These are phyloP conservation scores for Typhlomys cinereus DNA, from an alignment of 2,113 vertebrate species.

Conservation along the genomic window DNA sequence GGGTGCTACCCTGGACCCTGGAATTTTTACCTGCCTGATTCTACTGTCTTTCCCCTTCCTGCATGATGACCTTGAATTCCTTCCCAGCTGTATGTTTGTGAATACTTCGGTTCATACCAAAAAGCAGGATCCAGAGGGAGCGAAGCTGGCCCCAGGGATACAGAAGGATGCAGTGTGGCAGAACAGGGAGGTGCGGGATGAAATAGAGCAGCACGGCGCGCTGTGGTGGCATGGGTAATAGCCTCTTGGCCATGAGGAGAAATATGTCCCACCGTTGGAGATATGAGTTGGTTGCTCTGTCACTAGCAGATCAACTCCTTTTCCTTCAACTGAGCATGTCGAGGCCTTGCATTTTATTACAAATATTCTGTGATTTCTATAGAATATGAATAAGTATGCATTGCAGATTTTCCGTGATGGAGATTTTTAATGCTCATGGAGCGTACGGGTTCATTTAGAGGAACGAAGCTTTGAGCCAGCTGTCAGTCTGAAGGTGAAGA, in stretches of 20 bases:
- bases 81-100: constrained; percentile 31
- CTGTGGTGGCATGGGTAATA: not conserved
- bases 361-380: not conserved
- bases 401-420: not conserved
- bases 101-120: constrained; percentile 11
- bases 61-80: constrained; percentile 43
- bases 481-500: constrained; percentile 47
- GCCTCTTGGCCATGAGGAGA: not conserved
- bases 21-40: not conserved
- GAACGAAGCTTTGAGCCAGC: constrained; percentile 52
- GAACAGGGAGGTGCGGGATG: not conserved
- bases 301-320: not conserved
- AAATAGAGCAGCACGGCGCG: accelerated
- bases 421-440: constrained; percentile 24
- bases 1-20: not conserved
- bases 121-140: constrained; percentile 1
- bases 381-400: not conserved
- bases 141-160: not conserved
- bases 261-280: not conserved
- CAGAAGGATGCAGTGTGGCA: not conserved
- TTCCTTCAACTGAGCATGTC: not conserved
- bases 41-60: not conserved
- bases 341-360: not conserved
- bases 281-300: not conserved
- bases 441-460: not conserved